Evolutionary conservation across 2,113 vertebrate species (phyloP).

Genomic region (Rhabdornis inornatus): DNA sequence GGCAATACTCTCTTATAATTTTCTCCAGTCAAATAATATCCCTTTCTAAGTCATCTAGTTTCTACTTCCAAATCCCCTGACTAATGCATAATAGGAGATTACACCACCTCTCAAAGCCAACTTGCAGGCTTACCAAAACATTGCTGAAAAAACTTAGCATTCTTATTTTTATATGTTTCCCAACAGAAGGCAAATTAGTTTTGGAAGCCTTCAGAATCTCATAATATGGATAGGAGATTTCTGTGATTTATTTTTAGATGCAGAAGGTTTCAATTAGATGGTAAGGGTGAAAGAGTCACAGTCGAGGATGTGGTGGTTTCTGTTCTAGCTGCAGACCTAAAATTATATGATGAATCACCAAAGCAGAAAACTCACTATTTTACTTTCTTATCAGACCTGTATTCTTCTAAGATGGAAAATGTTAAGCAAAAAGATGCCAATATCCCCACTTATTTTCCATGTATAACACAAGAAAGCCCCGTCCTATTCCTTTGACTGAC

Average conservation of each 20-base stretch:
- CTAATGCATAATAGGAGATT: conserved; percentile 1
- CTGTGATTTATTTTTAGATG: conserved; percentile 33
- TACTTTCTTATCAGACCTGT: neutral
- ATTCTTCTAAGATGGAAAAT: neutral
- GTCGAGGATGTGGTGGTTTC: neutral
- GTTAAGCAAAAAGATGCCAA: neutral
- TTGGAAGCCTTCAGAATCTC: neutral
- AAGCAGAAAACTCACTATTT: neutral
- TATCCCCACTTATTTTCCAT: neutral
- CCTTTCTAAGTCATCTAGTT: neutral
- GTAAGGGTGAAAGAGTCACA: neutral
- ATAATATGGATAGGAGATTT: neutral
- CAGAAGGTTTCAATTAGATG: conserved; percentile 39
- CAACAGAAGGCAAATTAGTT: neutral
- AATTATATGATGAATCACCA: conserved; percentile 7
- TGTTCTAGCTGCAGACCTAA: neutral
- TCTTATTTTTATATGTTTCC: conserved; percentile 13
- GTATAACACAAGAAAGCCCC: neutral
- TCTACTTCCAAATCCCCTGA: neutral
- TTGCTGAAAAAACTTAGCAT: neutral
- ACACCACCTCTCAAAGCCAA: neutral
- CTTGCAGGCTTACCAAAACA: neutral
- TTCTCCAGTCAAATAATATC: neutral
- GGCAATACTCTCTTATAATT: neutral
- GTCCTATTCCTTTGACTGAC: neutral